phyloP scores from a whole-genome alignment of 2,113 vertebrate species.

The Petaurus breviceps region DNA sequence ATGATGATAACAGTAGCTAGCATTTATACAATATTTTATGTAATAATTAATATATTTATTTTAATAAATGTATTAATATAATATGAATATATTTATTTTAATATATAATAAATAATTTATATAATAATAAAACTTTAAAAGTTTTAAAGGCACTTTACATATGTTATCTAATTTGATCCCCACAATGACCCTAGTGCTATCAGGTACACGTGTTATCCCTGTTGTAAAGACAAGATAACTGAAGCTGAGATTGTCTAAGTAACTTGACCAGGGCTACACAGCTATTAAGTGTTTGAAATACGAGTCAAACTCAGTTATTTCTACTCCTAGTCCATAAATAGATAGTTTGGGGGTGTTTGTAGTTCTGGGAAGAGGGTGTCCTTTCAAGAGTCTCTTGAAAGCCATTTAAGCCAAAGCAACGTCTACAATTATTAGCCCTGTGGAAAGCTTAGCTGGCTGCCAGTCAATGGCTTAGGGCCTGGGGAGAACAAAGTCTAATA shows the following conservation, averaged over 20 bases:
- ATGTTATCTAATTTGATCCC: neutral
- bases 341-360: neutral
- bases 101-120: too few relatives aligned
- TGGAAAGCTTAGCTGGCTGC: neutral
- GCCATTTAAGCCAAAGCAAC: neutral
- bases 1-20: neutral
- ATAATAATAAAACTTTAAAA: neutral
- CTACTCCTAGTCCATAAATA: neutral
- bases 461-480: neutral
- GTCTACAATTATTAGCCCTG: neutral
- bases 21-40: neutral
- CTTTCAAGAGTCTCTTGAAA: neutral
- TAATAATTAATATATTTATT: too few relatives aligned
- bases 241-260: neutral
- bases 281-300: neutral
- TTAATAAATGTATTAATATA: too few relatives aligned
- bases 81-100: too few relatives aligned
- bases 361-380: neutral
- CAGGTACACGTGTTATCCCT: neutral
- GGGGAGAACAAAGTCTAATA: neutral
- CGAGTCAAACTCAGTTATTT: neutral
- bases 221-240: neutral
- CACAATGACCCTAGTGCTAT: neutral
- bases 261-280: neutral
- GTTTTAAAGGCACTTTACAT: neutral